These are phyloP conservation scores for Zosterops lateralis DNA, from an alignment of 2,113 vertebrate genomes.

Conservation along the genomic window DNA sequence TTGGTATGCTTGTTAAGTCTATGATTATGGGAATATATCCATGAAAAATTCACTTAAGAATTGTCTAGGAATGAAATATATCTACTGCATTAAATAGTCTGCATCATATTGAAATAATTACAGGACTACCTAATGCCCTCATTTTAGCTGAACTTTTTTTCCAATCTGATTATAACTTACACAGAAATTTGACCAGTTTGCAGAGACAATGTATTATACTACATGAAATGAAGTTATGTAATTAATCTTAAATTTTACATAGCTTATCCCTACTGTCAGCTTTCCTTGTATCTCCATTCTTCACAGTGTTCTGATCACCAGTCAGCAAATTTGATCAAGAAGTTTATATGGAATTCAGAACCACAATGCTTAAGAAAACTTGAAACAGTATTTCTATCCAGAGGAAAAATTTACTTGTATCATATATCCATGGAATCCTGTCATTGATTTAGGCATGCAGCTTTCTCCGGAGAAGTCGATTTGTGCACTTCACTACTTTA, in stretches of 20 bases:
- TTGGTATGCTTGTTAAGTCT: conserved; percentile 13
- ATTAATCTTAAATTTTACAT: background rate
- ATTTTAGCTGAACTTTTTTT: background rate
- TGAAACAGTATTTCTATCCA: background rate
- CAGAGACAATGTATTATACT: background rate
- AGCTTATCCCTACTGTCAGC: background rate
- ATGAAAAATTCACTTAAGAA: conserved; percentile 26
- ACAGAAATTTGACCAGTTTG: background rate
- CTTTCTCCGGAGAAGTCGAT: background rate
- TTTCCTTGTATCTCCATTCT: background rate
- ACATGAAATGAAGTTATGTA: background rate
- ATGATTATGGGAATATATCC: conserved; percentile 9
- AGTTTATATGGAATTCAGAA: background rate
- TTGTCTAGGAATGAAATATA: background rate
- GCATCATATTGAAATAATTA: background rate
- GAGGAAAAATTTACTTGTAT: background rate
- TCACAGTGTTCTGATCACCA: background rate
- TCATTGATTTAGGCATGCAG: background rate
- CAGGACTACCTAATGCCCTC: background rate
- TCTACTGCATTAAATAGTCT: background rate
- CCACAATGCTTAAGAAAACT: background rate
- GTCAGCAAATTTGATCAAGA: background rate
- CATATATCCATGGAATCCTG: background rate
- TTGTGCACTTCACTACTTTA: background rate
- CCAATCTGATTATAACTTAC: background rate